Base-by-base conservation (phyloP, 2,113 vertebrate genomes). In the Nycticryphes semicollaris region DNA sequence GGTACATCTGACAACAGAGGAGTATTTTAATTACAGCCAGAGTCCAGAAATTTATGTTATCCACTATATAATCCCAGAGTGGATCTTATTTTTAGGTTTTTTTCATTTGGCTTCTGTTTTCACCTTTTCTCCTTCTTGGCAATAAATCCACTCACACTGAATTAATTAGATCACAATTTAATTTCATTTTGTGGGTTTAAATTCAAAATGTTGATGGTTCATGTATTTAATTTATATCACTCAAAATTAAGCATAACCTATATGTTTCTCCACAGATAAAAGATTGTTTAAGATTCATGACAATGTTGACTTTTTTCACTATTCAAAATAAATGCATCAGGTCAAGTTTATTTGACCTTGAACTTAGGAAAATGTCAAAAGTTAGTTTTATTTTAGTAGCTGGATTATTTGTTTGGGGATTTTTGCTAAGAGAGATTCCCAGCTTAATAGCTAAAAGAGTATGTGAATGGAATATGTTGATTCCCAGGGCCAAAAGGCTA, bases 21-120 rank as follows among this genome's bases (percentile, higher is more conserved):
- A 75, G 12, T 64, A 81, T 95, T 97, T 92, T 79, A 76, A 35
- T 41, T 94, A 66, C 16, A 94, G 45, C 72, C 12, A 69, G 4
- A 93, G 33, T 93, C 41, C 51, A 88, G 54, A 96, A 94, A 22
- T 96, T 91, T 96, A 19, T 85, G 57, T 75, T 81, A 84, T 2
- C 2, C 8, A 83, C 31, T 91, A 66, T 22, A 64, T 77, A 91
- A 93, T 66, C 19, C 35, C 50, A 78, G 10, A 81, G 7, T 5
- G 41, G 57, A 48, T 67, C 28, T 95, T 56, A 84, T 89, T 28
- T 60, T 30, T 18, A 68, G 16, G 16, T 45, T 74, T 95, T 89
- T 64, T 88, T 89, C 25, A 89, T 14, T 92, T 50, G 73, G 37
- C 30, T 86, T 89, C 56, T 83, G 14, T 91, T 96, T 96, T 94